These are phyloP conservation scores for Sphaerophoria rueppellii DNA, from an alignment of 2,888 invertebrate species.

Conservation along the genomic window DNA sequence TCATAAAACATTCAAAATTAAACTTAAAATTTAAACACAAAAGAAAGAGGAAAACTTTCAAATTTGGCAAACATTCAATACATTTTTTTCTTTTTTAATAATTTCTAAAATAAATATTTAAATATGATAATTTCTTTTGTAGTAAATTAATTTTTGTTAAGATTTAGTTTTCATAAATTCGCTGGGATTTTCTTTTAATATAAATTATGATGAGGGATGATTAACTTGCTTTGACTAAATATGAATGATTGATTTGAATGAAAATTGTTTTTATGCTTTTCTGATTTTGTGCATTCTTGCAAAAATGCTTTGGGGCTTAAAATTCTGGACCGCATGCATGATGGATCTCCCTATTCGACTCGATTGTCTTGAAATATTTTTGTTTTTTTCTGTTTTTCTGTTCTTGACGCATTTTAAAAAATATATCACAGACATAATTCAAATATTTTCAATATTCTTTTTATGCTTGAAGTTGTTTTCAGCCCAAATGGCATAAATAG, in stretches of 20 bases:
- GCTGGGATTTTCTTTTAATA: constrained; percentile 51
- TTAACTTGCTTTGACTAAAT: constrained; percentile 20
- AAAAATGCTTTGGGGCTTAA: background rate
- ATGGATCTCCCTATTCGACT: background rate
- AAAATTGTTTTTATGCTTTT: background rate
- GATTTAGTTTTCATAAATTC: constrained; percentile 50
- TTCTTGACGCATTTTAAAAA: constrained; percentile 49
- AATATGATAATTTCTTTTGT: constrained; percentile 24
- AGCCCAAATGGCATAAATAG: constrained; percentile 13
- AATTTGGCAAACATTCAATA: constrained; percentile 35
- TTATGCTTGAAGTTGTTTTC: constrained; percentile 19
- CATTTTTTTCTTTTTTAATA: constrained; percentile 43
- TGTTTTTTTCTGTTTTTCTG: constrained; percentile 14
- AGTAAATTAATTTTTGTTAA: constrained; percentile 28
- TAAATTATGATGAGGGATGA: constrained; percentile 67
- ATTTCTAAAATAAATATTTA: constrained; percentile 65
- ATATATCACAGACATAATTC: constrained; percentile 61
- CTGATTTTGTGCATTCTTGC: background rate
- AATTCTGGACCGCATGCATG: background rate
- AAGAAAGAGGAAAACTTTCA: background rate
- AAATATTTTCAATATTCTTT: constrained; percentile 43
- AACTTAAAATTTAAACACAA: constrained; percentile 22
- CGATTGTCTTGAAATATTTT: background rate
- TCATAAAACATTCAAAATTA: constrained; percentile 34
- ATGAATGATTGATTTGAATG: constrained; percentile 9